Evolutionary conservation across 2,797 vertebrate genomes (phyloP), one percentile per base, ranked within the genome.

Genomic region (Parauchenoglanis ngamensis): DNA sequence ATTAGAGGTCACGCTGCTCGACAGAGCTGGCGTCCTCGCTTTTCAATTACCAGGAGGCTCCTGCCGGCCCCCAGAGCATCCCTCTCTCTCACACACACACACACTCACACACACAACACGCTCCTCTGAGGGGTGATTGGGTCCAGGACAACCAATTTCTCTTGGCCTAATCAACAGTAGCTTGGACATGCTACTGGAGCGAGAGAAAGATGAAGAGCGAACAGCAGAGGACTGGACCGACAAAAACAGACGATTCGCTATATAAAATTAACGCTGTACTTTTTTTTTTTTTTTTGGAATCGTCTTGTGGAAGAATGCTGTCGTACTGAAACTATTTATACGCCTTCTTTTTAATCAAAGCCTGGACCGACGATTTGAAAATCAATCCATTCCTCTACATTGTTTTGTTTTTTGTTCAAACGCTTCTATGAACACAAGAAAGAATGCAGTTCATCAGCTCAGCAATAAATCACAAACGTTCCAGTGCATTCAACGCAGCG

Each of bases 31-130:
- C 84, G 88, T 93, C 91, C 92, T 86, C 87, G 93, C 92, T 95
- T 95, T 95, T 96, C 95, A 96, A 95, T 96, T 96, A 95, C 95
- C 84, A 92, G 91, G 92, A 94, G 93, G 91, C 92, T 91, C 93
- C 91, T 88, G 90, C 90, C 91, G 77, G 68, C 87, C 91, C 87
- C 87, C 80, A 90, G 87, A 88, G 82, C 83, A 65, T 59, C 83
- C 46, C 79, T 40, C 85, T 25, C 80, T 63, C 68, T 40, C 82
- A 31, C 82, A 67, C 85, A 83, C 87, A 80, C 78, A 35, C 73
- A 49, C 86, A 40, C 67, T 17, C 68, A 54, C 76, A 77, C 75
- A 54, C 76, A 77, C 75, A 56, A 89, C 79, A 84, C 28, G 76
- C 70, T 35, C 52, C 40, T 56, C 92, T 92, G 87, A 63, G 92